phyloP scores from a whole-genome alignment of 2,888 invertebrate genomes.

The Pristionchus fissidentatus region DNA sequence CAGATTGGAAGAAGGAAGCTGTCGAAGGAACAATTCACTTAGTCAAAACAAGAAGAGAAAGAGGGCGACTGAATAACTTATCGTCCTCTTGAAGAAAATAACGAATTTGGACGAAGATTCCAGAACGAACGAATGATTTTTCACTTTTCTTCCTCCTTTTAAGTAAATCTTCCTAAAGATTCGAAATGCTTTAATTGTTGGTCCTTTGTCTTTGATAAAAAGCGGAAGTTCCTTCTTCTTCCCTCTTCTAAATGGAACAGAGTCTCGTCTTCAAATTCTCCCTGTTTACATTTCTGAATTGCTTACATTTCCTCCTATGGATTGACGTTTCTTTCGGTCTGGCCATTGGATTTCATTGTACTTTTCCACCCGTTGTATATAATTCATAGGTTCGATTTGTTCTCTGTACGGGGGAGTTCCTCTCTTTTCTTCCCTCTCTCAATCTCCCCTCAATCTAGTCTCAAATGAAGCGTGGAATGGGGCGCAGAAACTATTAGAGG shows the following conservation, averaged over 20 bases:
- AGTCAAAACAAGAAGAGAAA: background rate
- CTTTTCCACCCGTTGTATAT: constrained; percentile 21
- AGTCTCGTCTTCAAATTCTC: constrained; percentile 5
- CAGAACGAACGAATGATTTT: too few species aligned
- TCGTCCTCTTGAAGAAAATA: too few species aligned
- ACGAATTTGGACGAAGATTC: too few species aligned
- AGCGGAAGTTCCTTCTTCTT: background rate
- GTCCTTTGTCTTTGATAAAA: too few species aligned
- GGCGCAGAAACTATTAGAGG: constrained; percentile 22
- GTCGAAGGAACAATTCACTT: constrained; percentile 11
- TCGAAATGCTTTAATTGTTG: too few species aligned
- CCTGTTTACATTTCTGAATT: constrained; percentile 22
- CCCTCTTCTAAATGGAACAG: background rate
- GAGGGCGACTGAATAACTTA: too few species aligned
- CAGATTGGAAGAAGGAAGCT: constrained; percentile 16
- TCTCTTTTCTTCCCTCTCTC: background rate
- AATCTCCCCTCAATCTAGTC: background rate
- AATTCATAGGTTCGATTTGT: background rate
- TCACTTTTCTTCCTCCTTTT: too few species aligned
- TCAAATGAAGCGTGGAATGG: constrained; percentile 6
- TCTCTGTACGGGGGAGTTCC: background rate
- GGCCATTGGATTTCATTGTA: background rate
- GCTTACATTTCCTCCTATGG: constrained; percentile 22
- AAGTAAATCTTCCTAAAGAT: too few species aligned
- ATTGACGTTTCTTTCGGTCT: constrained; percentile 7